These are phyloP conservation scores for Onychostruthus taczanowskii DNA, from an alignment of 2,113 vertebrate genomes.

Conservation along the genomic window DNA sequence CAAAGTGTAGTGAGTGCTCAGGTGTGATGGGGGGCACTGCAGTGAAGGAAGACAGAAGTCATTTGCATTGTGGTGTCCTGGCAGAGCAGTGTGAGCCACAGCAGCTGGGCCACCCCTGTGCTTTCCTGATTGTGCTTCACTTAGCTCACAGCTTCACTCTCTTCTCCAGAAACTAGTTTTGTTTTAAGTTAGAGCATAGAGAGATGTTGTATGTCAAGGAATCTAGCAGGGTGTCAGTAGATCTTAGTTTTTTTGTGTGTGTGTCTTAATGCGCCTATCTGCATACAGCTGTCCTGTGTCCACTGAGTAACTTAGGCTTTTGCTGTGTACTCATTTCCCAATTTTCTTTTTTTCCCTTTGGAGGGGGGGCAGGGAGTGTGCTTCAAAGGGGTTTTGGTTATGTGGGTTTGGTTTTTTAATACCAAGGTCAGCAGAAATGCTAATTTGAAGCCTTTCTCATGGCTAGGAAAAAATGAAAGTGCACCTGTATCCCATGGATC, in stretches of 20 bases:
- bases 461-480: not conserved
- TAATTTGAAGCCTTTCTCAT: not conserved
- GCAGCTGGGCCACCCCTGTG: not conserved
- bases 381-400: not conserved
- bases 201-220: not conserved
- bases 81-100: not conserved
- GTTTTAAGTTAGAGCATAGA: not conserved
- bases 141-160: not conserved
- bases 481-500: not conserved
- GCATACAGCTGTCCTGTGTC: not conserved
- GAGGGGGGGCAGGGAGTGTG: accelerated
- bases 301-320: not conserved
- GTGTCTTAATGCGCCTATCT: not conserved
- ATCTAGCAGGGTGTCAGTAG: not conserved
- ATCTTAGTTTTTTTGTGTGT: not conserved
- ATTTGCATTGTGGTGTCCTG: not conserved
- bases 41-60: not conserved
- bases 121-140: not conserved
- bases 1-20: not conserved
- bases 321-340: not conserved
- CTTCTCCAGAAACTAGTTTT: not conserved
- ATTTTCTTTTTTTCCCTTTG: not conserved
- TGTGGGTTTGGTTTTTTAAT: not conserved
- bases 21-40: not conserved
- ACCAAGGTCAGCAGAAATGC: not conserved